Evolutionary conservation across 2,888 invertebrate species (phyloP), one percentile per base, ranked within the genome.

Genomic region (Oxystoma pomonae): DNA sequence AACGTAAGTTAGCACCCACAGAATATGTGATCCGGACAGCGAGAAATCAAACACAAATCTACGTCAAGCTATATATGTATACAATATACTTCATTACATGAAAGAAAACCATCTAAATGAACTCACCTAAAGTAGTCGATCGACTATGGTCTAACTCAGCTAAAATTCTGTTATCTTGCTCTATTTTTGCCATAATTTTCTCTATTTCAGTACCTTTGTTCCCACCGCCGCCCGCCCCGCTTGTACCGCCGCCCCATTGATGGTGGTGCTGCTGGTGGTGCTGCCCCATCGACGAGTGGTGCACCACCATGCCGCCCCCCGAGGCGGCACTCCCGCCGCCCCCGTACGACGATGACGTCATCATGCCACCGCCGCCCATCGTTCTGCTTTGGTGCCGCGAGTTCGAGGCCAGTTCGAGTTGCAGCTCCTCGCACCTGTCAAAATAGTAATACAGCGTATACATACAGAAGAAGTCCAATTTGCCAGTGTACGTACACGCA

Each of bases 121-220:
- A 79, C 78, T 77, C 75, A 87, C 87, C 86, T 77, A 87, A 83
- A 58, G 86, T 89, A 55, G 87, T 87, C 68, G 88, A 87, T 77
- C 92, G 86, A 72, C 90, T 88, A 79, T 92, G 92, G 79, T 96
- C 95, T 76, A 95, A 83, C 78, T 96, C 95, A 69, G 95, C 94
- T 76, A 95, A 85, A 74, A 95, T 91, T 74, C 92, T 86, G 82
- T 91, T 91, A 82, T 90, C 90, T 81, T 94, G 95, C 81, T 95
- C 94, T 75, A 96, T 93, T 84, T 95, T 95, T 72, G 94, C 94
- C 92, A 96, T 94, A 80, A 96, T 93, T 76, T 93, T 87, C 81
- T 95, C 94, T 78, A 95, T 94, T 83, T 95, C 94, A 53, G 89
- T 87, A 79, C 77, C 75, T 75, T 80, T 80, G 71, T 74, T 73